Base-by-base conservation (phyloP, 2,797 vertebrate genomes). In the Chaunax sp. region DNA sequence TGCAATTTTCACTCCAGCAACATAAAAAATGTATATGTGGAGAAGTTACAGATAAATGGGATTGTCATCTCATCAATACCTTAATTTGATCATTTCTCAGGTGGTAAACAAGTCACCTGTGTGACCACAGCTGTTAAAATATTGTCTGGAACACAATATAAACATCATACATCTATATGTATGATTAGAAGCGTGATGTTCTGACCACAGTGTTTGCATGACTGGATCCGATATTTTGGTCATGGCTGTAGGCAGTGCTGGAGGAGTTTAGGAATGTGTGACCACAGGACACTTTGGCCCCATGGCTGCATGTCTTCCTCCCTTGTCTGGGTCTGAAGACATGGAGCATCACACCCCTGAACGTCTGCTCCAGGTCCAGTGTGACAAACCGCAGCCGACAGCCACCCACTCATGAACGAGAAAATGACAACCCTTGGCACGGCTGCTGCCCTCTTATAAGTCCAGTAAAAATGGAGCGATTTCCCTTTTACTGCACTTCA, bases 201-300 rank as follows among this genome's bases (percentile, higher is more conserved):
- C 58, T 78, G 79, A 75, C 86, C 62, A 3, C 85, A 84, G 55
- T 81, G 88, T 84, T 87, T 85, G 82, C 83, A 88, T 85, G 86
- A 80, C 86, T 82, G 82, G 69, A 75, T 73, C 75, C 73, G 92
- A 88, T 94, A 93, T 94, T 94, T 93, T 92, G 78, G 93, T 90
- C 84, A 44, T 22, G 70, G 63, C 81, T 84, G 92, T 92, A 88
- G 92, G 91, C 87, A 89, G 89, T 50, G 13, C 85, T 87, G 92
- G 91, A 90, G 92, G 93, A 93, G 89, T 88, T 80, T 47, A 89
- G 90, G 93, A 94, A 95, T 94, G 92, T 73, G 81, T 68, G 90
- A 93, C 90, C 92, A 81, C 93, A 93, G 75, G 77, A 84, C 86
- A 67, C 61, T 88, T 89, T 86, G 75, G 85, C 80, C 88, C 81